phyloP scores from a whole-genome alignment of 2,797 vertebrate species.

The Balearica regulorum region DNA sequence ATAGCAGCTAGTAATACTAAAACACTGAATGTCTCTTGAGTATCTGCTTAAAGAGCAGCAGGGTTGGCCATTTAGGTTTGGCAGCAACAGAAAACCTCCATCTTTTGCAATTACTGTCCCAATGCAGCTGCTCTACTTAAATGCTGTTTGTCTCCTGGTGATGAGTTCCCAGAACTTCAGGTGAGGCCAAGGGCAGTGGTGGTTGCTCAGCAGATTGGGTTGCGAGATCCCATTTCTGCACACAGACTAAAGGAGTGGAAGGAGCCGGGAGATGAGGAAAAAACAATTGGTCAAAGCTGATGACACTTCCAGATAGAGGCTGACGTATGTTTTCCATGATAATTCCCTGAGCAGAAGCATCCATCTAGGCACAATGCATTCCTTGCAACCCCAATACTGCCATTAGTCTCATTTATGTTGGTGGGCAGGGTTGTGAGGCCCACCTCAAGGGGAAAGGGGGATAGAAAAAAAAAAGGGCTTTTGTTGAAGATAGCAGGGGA shows the following conservation, averaged over 20 bases:
- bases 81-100: not conserved
- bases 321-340: not conserved
- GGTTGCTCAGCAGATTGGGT: not conserved
- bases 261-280: not conserved
- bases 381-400: not conserved
- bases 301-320: not conserved
- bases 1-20: not conserved
- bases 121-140: not conserved
- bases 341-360: not conserved
- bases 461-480: not conserved
- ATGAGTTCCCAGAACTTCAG: not conserved
- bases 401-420: not conserved
- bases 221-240: not conserved
- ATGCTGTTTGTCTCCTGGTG: not conserved
- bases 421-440: not conserved
- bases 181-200: rapidly evolving
- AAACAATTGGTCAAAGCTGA: not conserved
- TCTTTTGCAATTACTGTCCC: not conserved
- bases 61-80: too few relatives aligned
- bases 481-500: not conserved
- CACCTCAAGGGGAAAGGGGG: not conserved
- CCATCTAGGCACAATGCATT: too few relatives aligned
- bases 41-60: not conserved
- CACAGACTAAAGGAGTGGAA: not conserved
- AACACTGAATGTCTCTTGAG: not conserved